phyloP scores from a whole-genome alignment of 2,888 invertebrate genomes.

The Philhelius pedissequus region DNA sequence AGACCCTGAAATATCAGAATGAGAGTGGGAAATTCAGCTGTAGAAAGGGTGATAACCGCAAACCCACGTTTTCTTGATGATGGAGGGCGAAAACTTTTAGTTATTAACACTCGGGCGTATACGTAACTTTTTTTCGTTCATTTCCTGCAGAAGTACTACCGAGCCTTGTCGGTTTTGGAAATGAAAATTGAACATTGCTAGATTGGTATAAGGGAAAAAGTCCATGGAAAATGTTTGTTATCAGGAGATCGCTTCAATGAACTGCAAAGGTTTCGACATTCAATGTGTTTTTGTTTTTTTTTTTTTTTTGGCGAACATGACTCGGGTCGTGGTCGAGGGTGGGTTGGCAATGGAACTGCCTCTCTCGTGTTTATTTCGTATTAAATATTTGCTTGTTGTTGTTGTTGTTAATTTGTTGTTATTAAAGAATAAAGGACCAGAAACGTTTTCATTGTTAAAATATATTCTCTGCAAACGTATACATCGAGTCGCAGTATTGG shows the following conservation, averaged over 20 bases:
- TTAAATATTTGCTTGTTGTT: neutral
- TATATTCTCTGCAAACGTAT: neutral
- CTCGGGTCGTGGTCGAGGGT: constrained; percentile 6
- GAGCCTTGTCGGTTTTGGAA: neutral
- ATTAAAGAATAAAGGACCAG: neutral
- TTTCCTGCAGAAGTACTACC: neutral
- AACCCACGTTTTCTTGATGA: constrained; percentile 4
- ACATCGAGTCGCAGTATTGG: neutral
- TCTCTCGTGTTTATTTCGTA: constrained; percentile 40
- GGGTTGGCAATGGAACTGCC: constrained; percentile 31
- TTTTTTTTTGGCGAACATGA: neutral
- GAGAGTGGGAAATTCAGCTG: neutral
- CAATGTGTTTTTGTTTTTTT: too few species aligned
- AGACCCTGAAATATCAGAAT: constrained; percentile 52
- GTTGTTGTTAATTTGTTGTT: neutral
- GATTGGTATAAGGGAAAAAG: neutral
- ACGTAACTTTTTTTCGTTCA: constrained; percentile 20
- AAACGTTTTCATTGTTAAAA: constrained; percentile 39
- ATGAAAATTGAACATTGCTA: too few species aligned
- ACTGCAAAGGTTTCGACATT: constrained; percentile 41
- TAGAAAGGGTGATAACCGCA: constrained; percentile 32
- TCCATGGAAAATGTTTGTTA: constrained; percentile 57
- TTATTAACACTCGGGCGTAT: constrained; percentile 45
- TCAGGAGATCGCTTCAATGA: constrained; percentile 60
- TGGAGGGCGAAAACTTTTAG: constrained; percentile 44